phyloP scores from a whole-genome alignment of 2,797 vertebrate genomes.

The Enteromius radiatus region DNA sequence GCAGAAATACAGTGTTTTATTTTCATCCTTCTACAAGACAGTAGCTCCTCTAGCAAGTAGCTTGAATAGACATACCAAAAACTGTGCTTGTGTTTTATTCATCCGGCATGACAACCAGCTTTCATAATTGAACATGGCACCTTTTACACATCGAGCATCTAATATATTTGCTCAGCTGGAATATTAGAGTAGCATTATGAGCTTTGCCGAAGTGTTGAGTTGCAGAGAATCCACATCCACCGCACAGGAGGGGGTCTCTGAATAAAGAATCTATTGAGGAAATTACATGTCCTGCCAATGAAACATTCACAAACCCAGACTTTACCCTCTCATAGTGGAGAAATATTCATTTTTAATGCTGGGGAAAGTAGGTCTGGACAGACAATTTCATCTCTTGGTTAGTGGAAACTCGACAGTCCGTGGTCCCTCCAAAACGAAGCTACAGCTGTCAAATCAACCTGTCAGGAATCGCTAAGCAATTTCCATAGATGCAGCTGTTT shows the following conservation, averaged over 20 bases:
- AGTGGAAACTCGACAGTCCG: constrained; percentile 79
- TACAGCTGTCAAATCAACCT: constrained; percentile 75
- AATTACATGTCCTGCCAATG: constrained; percentile 73
- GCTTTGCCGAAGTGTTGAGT: constrained; percentile 75
- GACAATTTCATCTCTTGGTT: constrained; percentile 75
- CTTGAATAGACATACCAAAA: constrained; percentile 73
- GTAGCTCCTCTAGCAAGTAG: constrained; percentile 70
- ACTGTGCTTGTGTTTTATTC: constrained; percentile 73
- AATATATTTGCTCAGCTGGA: constrained; percentile 87
- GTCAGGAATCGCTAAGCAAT: constrained; percentile 34
- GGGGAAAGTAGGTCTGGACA: constrained; percentile 81
- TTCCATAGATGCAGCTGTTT: constrained; percentile 45
- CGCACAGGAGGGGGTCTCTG: constrained; percentile 34
- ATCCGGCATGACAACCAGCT: constrained; percentile 75
- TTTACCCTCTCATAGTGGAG: constrained; percentile 79
- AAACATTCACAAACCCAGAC: constrained; percentile 77
- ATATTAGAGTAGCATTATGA: constrained; percentile 72
- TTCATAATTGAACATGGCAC: constrained; percentile 82
- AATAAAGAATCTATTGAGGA: constrained; percentile 64
- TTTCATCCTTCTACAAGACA: constrained; percentile 56
- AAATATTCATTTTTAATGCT: constrained; percentile 83
- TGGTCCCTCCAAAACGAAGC: constrained; percentile 67
- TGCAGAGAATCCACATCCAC: constrained; percentile 68
- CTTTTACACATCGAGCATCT: constrained; percentile 78
- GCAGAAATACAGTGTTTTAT: constrained; percentile 70